Conservation (phyloP, 1,140 invertebrate species). For the Drosophila repletoides region DNA sequence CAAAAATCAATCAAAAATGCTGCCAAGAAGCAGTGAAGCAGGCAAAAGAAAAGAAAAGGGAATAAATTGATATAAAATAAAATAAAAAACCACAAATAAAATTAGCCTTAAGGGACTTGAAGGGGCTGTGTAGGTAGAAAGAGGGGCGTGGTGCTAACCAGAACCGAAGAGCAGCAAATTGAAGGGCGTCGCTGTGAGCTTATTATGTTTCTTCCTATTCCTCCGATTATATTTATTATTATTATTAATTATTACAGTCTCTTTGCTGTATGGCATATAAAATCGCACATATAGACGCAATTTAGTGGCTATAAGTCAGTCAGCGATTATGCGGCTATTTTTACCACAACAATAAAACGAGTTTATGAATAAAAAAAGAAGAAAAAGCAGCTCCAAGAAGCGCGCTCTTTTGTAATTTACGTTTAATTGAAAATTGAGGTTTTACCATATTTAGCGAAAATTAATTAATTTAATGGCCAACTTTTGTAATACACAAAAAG, state of each 20-base stretch:
- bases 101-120: conserved; percentile 42
- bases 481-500: conserved; percentile 49
- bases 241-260: conserved; percentile 42
- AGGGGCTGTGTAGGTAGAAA: not conserved
- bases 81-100: conserved; percentile 74
- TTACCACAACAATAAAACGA: not conserved
- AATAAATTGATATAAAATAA: conserved; percentile 49
- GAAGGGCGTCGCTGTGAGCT: conserved; percentile 68
- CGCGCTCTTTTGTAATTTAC: conserved; percentile 50
- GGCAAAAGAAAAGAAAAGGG: conserved; percentile 12
- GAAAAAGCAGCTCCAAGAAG: conserved; percentile 34
- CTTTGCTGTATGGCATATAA: not conserved
- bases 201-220: conserved; percentile 70
- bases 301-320: conserved; percentile 64
- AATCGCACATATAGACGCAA: conserved; percentile 33
- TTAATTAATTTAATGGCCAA: conserved; percentile 77
- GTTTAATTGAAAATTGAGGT: conserved; percentile 66
- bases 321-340: conserved; percentile 24
- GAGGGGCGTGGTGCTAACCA: conserved; percentile 16
- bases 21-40: conserved; percentile 17
- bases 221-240: conserved; percentile 35
- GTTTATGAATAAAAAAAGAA: conserved; percentile 1
- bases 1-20: conserved; percentile 34
- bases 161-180: conserved; percentile 48
- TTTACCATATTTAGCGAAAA: conserved; percentile 32